These are phyloP conservation scores for Carcharodon carcharias DNA, from an alignment of 2,797 vertebrate genomes.

Conservation along the genomic window DNA sequence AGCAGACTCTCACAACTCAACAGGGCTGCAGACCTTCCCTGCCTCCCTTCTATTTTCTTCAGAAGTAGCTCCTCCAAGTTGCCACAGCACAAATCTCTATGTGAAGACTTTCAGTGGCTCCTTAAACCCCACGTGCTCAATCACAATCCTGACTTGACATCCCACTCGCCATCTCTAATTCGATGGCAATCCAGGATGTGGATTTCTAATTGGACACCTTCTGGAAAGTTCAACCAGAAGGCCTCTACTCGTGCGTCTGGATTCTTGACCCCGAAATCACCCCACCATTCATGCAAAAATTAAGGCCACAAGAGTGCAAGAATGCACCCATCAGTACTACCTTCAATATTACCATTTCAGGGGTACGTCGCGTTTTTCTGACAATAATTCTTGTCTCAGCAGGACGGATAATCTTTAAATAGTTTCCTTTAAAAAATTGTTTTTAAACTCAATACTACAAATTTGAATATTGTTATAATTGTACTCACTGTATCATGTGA, in stretches of 20 bases:
- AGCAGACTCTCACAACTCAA: too few relatives aligned
- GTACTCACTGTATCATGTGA: neutral
- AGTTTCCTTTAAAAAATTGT: neutral
- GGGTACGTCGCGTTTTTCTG: neutral
- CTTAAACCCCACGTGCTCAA: neutral
- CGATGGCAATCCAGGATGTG: neutral
- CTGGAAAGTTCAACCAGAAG: neutral
- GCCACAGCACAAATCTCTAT: neutral
- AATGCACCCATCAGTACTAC: neutral
- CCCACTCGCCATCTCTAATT: neutral
- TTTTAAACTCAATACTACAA: neutral
- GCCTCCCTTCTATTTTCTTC: neutral
- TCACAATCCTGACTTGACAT: neutral
- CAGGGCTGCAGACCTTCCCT: too few relatives aligned
- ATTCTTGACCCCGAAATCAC: neutral
- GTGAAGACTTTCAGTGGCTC: neutral
- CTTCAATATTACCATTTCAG: neutral
- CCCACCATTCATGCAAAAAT: neutral
- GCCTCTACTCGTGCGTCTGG: neutral
- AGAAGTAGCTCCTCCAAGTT: neutral
- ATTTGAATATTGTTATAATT: neutral
- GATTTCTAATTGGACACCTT: neutral
- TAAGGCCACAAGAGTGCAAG: neutral
- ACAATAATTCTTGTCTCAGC: neutral
- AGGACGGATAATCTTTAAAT: neutral